These are phyloP conservation scores for Paedocypris micromegethes DNA, from an alignment of 2,797 vertebrate genomes.

Conservation along the genomic window DNA sequence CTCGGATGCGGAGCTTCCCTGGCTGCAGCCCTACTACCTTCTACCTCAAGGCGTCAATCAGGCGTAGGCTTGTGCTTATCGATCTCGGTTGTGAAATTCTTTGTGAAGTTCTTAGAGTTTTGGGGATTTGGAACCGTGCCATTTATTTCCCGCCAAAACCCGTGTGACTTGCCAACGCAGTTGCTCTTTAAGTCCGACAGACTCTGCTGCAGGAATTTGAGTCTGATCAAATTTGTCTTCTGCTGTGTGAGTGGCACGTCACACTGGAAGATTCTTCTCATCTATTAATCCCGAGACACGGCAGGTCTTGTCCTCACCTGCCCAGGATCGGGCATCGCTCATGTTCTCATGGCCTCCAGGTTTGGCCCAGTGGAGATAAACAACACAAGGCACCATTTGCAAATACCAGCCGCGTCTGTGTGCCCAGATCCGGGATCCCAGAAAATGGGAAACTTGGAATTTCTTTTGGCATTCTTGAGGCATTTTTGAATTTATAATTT, in stretches of 20 bases:
- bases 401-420: slow-evolving; percentile 1
- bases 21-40: slow-evolving; percentile 28
- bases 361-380: background rate
- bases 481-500: no score
- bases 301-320: slow-evolving; percentile 49
- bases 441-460: background rate
- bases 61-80: slow-evolving; percentile 48
- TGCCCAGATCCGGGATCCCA: background rate
- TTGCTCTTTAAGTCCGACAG: no score
- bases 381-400: background rate
- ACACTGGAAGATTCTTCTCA: background rate
- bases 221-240: background rate
- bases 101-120: background rate
- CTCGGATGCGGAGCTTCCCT: slow-evolving; percentile 37
- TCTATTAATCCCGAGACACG: background rate
- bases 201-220: slow-evolving; percentile 34
- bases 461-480: no score
- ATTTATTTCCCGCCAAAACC: no score
- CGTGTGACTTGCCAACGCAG: no score
- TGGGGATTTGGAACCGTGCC: no score
- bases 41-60: slow-evolving; percentile 52
- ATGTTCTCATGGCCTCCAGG: slow-evolving; percentile 39
- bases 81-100: background rate
- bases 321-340: slow-evolving; percentile 7
- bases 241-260: slow-evolving; percentile 12